phyloP scores from a whole-genome alignment of 2,888 invertebrate species.

The Sesia bembeciformis region DNA sequence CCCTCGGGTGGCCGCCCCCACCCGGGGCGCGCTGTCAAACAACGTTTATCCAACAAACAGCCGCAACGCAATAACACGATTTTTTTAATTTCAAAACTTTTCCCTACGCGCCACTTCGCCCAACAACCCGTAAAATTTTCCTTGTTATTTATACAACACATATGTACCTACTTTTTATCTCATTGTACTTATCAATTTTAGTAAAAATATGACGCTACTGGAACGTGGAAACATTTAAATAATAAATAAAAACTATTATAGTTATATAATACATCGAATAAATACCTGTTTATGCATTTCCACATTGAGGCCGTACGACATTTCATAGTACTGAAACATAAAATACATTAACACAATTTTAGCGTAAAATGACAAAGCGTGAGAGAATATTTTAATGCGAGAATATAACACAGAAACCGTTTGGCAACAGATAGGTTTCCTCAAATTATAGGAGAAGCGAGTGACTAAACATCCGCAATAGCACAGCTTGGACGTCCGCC shows the following conservation, averaged over 20 bases:
- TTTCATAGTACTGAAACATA: constrained; percentile 96
- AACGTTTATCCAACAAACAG: constrained; percentile 57
- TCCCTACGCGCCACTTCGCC: constrained; percentile 31
- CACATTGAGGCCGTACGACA: constrained; percentile 97
- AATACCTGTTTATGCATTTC: constrained; percentile 98
- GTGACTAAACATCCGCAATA: constrained; percentile 70
- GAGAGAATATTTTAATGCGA: constrained; percentile 25
- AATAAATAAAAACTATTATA: too few relatives aligned
- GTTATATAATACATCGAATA: constrained; percentile 8
- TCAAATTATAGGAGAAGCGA: constrained; percentile 60
- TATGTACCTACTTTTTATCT: constrained; percentile 17
- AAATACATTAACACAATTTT: constrained; percentile 35
- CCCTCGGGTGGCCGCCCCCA: constrained; percentile 8
- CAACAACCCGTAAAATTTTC: constrained; percentile 26
- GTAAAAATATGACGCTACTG: constrained; percentile 13
- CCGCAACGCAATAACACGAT: constrained; percentile 55
- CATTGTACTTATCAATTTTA: constrained; percentile 16
- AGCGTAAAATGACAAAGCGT: constrained; percentile 11
- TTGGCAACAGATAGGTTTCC: constrained; percentile 66
- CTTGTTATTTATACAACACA: constrained; percentile 2
- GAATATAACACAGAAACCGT: constrained; percentile 51
- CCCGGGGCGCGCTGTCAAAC: constrained; percentile 48
- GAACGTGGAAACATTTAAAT: constrained; percentile 31
- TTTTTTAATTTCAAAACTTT: constrained; percentile 48
- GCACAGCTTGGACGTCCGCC: constrained; percentile 58